Base-by-base conservation (phyloP, 2,113 vertebrate species). In the Nicator chloris region DNA sequence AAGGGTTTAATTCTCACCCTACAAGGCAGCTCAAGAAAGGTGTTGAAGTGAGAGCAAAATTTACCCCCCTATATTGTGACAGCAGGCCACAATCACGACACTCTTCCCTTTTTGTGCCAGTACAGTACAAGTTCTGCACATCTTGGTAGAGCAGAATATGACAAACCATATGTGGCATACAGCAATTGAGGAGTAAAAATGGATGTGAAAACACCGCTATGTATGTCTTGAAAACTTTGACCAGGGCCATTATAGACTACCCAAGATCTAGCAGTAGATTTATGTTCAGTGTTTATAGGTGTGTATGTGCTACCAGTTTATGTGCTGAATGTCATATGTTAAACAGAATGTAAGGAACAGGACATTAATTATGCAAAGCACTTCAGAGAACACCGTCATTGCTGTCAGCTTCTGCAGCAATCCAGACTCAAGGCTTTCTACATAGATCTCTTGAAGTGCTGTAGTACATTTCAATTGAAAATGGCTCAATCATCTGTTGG, bases 321-420 rank as follows among this genome's bases (percentile, higher is more conserved):
- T 76, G 80, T 97, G 54, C 90, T 93, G 59, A 92, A 71, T 92
- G 93, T 97, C 95, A 75, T 96, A 86, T 95, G 82, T 84, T 94
- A 95, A 97, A 95, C 71, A 97, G 88, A 96, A 56, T 1, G 2
- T 31, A 72, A 88, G 35, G 82, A 94, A 69, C 53, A 50, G 39
- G n/a, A 40, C 77, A 28, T 57, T 78, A 45, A 64, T 86, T 75
- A 49, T 37, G 50, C 56, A 66, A 81, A 94, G 53, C 3, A 8
- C 37, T 82, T 93, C 16, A 35, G 92, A 91, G 64, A 51, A 22
- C 35, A 10, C 15, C 4, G 1, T 78, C 35, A 13, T 37, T 37
- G 66, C 79, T 83, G 44, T 83, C 57, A 77, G 28, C 7, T 44
- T 93, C 53, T 87, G 47, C n/a, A 66, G 47, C 65, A 79, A 64